phyloP scores from a whole-genome alignment of 2,797 vertebrate genomes.

The Synaphobranchus kaupii region DNA sequence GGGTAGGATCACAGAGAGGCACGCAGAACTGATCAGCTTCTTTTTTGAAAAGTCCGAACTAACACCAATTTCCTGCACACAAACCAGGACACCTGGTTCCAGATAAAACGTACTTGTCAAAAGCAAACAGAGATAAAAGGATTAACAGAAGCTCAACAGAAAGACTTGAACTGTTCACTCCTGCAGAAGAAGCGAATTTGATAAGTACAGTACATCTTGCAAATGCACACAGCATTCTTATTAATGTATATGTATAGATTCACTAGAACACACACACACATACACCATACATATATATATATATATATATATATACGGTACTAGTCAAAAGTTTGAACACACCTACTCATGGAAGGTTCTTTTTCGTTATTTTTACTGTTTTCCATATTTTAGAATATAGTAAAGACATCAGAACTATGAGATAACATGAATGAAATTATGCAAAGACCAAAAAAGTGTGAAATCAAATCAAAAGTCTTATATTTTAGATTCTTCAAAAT shows the following conservation, averaged over 20 bases:
- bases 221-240: not conserved
- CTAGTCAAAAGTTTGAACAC: too few species aligned
- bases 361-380: too few species aligned
- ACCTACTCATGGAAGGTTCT: too few species aligned
- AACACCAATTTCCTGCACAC: not conserved
- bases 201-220: not conserved
- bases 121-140: not conserved
- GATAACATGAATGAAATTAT: too few species aligned
- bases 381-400: too few species aligned
- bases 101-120: not conserved
- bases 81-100: not conserved
- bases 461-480: too few species aligned
- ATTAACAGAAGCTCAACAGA: not conserved
- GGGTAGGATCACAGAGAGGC: not conserved
- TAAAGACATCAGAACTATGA: too few species aligned
- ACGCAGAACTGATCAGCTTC: not conserved
- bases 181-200: not conserved
- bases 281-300: not conserved
- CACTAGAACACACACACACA: not conserved
- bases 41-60: not conserved
- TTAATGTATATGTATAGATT: not conserved
- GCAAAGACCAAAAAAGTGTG: too few species aligned
- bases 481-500: too few species aligned
- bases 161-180: not conserved
- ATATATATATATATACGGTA: too few species aligned